Base-by-base conservation (phyloP, 2,888 invertebrate genomes). In the Tiphia femorata region DNA sequence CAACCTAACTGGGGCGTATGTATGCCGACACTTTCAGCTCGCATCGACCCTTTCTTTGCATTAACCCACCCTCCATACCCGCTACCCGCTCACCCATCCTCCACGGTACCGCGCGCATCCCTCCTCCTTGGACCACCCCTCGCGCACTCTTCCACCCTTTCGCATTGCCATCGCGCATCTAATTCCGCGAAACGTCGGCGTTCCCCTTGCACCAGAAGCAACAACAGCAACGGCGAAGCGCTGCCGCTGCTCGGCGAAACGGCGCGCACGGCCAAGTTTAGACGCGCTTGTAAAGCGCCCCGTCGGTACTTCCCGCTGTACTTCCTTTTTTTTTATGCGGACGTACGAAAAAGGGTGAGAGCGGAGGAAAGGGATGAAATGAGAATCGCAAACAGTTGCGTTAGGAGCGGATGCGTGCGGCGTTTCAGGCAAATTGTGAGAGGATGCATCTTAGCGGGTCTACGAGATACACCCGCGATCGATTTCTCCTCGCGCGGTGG, bases 11-110 rank as follows among this genome's bases (percentile, higher is more conserved):
- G 48, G 59, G 59, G 58, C 64, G 59, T 64, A 65, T 64, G 59
- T 64, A 65, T 64, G 52, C 70, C 62, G 50, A 64, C 70, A 59
- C 65, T 67, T 68, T 63, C 62, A 65, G 58, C 64, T 59, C 53
- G 30, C 49, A 47, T 66, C 70, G 66, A 72, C 75, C 74, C 70
- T 75, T 76, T 72, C 74, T 73, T 75, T 66, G 58, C 69, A 65
- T 73, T 73, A 70, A 62, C 58, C 58, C 46, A 44, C 19, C 42
- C 38, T 10, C 30, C 35, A 33, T 37, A 12, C 23, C 23, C 21
- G 51, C 27, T 41, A 20, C 27, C 41, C 37, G n/a, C 30, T 38
- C 16, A 14, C 17, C 19, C 30, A 10, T 19, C 30, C 17, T 16
- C 12, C 19, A 17, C 46, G n/a, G n/a, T n/a, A n/a, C 56, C 56